Conservation (phyloP, 1,140 invertebrate genomes). For the Sinonovacula constricta region DNA sequence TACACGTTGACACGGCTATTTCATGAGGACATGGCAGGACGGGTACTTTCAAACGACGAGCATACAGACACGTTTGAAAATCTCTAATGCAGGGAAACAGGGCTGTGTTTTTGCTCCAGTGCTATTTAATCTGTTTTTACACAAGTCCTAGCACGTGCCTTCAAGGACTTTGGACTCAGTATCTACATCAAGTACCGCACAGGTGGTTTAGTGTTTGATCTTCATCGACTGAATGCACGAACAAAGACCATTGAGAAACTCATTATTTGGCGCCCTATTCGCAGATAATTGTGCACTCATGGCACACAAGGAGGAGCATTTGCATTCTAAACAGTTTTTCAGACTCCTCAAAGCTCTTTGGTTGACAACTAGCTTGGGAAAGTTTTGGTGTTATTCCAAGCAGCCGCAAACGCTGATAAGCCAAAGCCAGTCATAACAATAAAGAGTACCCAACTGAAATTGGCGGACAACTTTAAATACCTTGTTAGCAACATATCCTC, state of each 20-base stretch:
- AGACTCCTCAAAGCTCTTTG: too few relatives aligned
- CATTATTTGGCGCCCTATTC: constrained; percentile 20
- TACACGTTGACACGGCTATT: neutral
- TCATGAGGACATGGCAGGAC: constrained; percentile 25
- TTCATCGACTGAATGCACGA: neutral
- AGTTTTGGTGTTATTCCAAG: too few relatives aligned
- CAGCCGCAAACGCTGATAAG: too few relatives aligned
- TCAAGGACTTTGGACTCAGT: neutral
- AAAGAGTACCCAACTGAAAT: too few relatives aligned
- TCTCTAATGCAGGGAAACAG: constrained; percentile 46
- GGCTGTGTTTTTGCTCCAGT: constrained; percentile 47
- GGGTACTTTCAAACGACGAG: constrained; percentile 17
- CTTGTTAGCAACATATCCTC: too few relatives aligned
- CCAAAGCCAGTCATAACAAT: too few relatives aligned
- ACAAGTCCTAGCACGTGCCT: constrained; percentile 29
- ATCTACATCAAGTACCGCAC: constrained; percentile 13
- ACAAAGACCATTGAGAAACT: constrained; percentile 22
- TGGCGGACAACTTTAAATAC: too few relatives aligned
- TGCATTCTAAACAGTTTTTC: too few relatives aligned
- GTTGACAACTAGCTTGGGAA: too few relatives aligned
- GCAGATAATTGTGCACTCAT: too few relatives aligned
- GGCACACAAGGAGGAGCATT: too few relatives aligned
- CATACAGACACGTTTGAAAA: constrained; percentile 2
- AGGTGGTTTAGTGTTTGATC: constrained; percentile 3
- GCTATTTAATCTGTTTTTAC: constrained; percentile 47